Evolutionary conservation across 2,888 invertebrate species (phyloP), one percentile per base, ranked within the genome.

Genomic region (Leistus spinibarbis): DNA sequence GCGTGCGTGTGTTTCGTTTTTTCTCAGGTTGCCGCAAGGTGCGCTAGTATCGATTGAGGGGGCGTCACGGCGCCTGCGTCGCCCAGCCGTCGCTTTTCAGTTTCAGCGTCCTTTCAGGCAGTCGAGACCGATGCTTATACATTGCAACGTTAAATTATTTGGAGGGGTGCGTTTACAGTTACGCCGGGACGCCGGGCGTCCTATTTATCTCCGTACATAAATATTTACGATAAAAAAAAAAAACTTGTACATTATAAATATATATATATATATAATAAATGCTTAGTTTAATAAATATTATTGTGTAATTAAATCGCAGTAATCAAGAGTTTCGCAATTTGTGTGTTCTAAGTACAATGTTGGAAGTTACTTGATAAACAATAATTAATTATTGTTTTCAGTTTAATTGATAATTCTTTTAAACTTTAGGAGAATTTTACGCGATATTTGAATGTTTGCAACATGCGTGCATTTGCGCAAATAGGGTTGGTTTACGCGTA

Each of bases 41-140:
- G 73, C 73, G 73, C 73, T 67, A 53, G 53, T 73, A 73, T 73
- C 73, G 73, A 73, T 73, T 73, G 67, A 10, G 62, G n/a, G 66
- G 73, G 60, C 67, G 67, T n/a, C 10, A 67, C 24, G 57, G 73
- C 73, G 73, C 73, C 60, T 53, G 73, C 56, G 60, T 22, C 60
- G 40, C 40, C 40, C 40, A 40, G 40, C 40, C 40, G 40, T 10
- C 40, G 40, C 40, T 40, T 40, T 40, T 40, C 40, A 40, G 40
- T 40, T 40, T 40, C 40, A 40, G 40, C 40, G 4, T 40, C 40
- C 10, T 40, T 40, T 40, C 40, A 40, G 40, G 40, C 40, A 40
- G 40, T 40, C 40, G 40, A 40, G 40, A 40, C 40, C 40, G 40
- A 40, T 40, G 40, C 40, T 3, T 40, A 40, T 40, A 13, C 40